Conservation (phyloP, 2,797 vertebrate species). For the Buceros bicornis region DNA sequence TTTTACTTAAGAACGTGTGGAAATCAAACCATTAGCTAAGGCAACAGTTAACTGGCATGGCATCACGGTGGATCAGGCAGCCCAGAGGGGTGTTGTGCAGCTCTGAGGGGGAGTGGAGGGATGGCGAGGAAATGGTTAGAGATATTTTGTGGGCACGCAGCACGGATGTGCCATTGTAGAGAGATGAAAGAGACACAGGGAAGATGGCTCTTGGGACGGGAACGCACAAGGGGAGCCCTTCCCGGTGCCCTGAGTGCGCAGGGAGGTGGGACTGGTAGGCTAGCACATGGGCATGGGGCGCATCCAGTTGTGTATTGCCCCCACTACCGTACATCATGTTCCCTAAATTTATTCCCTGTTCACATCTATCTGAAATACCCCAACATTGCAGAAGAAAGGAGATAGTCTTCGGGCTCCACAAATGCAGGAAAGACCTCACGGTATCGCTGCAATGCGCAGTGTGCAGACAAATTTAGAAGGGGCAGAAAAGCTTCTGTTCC, state of each 20-base stretch:
- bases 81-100: neutral
- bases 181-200: neutral
- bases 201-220: neutral
- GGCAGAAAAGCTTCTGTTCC: neutral
- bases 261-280: accelerated
- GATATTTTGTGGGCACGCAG: neutral
- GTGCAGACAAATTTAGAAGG: neutral
- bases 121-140: neutral
- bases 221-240: neutral
- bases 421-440: neutral
- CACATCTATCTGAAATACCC: neutral
- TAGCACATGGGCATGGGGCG: accelerated
- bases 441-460: neutral
- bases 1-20: neutral
- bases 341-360: neutral
- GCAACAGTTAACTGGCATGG: neutral
- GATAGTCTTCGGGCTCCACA: neutral
- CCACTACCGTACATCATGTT: neutral
- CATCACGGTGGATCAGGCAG: neutral
- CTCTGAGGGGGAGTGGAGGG: neutral
- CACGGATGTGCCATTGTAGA: neutral
- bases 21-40: neutral
- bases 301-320: neutral
- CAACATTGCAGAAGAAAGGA: neutral
- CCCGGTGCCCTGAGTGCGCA: neutral